Percentiles rank a stretch among this genome's conserved stretches.
Conservation (phyloP, 2,113 vertebrate species). For the Mormyrus iriodes region DNA sequence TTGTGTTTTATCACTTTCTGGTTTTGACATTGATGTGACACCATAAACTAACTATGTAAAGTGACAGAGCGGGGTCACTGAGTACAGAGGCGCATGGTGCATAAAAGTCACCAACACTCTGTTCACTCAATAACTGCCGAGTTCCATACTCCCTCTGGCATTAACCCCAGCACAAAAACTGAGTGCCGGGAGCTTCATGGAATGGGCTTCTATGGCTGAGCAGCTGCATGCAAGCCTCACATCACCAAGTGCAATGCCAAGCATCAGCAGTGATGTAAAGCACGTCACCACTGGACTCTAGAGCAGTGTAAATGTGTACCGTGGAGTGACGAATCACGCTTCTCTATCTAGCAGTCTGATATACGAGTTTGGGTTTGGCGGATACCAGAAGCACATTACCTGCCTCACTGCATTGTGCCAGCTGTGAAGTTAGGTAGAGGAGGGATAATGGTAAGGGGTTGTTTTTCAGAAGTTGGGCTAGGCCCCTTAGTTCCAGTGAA, state of each 20-base stretch:
- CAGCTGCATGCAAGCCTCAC: neutral
- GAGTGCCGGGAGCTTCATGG: neutral
- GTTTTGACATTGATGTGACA: neutral
- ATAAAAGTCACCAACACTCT: neutral
- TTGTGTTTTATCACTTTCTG: neutral
- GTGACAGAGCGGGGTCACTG: neutral
- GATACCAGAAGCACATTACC: neutral
- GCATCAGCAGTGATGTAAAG: neutral
- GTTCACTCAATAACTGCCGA: too few relatives aligned
- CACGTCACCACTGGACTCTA: neutral
- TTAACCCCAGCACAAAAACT: neutral
- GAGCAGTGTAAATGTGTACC: neutral
- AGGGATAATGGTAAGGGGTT: neutral
- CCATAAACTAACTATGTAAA: neutral
- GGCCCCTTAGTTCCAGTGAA: neutral
- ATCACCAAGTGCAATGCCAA: neutral
- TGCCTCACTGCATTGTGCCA: neutral
- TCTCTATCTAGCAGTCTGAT: neutral
- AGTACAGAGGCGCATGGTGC: neutral
- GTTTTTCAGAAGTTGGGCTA: neutral
- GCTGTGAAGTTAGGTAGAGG: neutral
- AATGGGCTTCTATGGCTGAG: neutral
- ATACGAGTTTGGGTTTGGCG: neutral
- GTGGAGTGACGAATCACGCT: neutral
- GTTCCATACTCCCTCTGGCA: neutral